Conservation (phyloP, 2,797 vertebrate species). For the Buceros bicornis region DNA sequence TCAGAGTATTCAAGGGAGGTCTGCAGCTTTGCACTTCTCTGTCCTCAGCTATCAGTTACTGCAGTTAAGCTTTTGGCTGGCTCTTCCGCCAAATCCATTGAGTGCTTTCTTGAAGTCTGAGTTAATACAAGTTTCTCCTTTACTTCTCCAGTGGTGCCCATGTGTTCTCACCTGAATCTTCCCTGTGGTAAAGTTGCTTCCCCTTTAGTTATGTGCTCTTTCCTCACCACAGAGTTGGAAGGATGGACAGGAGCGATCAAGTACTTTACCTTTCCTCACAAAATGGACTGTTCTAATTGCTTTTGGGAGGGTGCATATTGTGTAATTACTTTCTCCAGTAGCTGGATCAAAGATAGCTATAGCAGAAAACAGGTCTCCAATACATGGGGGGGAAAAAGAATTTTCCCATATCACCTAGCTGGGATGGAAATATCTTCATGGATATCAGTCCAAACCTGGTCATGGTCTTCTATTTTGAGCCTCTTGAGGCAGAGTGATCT, state of each 20-base stretch:
- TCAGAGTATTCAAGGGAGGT: neutral
- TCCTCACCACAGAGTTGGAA: neutral
- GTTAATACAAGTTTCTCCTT: neutral
- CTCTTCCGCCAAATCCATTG: neutral
- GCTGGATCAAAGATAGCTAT: neutral
- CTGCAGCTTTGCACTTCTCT: neutral
- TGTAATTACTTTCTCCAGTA: neutral
- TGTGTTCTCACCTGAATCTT: neutral
- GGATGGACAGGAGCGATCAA: neutral
- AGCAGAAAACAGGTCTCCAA: neutral
- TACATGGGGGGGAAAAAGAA: fast-evolving
- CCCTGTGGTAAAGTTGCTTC: neutral
- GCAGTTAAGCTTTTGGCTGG: neutral
- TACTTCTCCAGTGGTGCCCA: neutral
- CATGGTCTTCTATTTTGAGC: neutral
- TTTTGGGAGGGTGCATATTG: neutral
- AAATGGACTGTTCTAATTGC: neutral
- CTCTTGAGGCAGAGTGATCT: neutral
- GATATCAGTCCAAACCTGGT: neutral
- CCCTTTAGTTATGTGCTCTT: neutral
- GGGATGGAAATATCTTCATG: neutral
- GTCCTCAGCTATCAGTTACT: neutral
- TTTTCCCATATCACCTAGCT: neutral
- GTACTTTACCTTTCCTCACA: neutral
- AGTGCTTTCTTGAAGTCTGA: neutral